A percentile compares a stretch with the other conserved stretches of the same genome.
These are phyloP conservation scores for Celastrina argiolus DNA, from an alignment of 2,888 invertebrate species.

Conservation along the genomic window DNA sequence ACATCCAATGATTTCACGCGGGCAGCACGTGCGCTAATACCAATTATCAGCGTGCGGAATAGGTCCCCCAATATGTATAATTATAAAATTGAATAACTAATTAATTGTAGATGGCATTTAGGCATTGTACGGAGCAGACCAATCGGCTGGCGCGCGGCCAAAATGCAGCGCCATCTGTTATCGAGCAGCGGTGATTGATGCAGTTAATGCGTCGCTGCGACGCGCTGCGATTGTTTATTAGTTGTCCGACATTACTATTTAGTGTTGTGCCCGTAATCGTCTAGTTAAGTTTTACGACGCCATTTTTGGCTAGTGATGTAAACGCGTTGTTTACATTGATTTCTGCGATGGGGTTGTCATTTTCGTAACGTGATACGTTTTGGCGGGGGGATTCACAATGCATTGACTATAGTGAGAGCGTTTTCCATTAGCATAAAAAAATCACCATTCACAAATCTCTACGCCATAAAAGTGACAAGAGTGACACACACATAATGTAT, in stretches of 20 bases:
- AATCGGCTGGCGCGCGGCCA: conserved; percentile 39
- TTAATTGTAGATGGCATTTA: background rate
- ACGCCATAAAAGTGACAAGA: conserved; percentile 1
- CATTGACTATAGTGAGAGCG: no score
- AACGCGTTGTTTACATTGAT: background rate
- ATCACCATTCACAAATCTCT: background rate
- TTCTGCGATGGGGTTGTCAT: background rate
- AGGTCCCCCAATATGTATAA: background rate
- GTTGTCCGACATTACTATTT: conserved; percentile 22
- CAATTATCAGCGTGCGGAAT: background rate
- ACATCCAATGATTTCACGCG: no score
- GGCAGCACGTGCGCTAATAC: no score
- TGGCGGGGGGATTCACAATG: no score
- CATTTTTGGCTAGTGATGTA: conserved; percentile 2
- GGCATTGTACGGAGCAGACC: conserved; percentile 27
- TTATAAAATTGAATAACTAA: background rate
- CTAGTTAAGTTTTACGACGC: conserved; percentile 27
- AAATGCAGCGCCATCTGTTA: conserved; percentile 40
- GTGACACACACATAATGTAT: conserved; percentile 9
- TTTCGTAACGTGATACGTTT: background rate
- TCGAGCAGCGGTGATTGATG: conserved; percentile 40
- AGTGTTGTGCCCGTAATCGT: conserved; percentile 13
- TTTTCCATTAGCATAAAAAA: background rate
- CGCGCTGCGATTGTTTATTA: conserved; percentile 27
- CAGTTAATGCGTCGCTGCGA: conserved; percentile 31